Base-by-base conservation (phyloP, 2,797 vertebrate species). In the Darevskia nairensis region DNA sequence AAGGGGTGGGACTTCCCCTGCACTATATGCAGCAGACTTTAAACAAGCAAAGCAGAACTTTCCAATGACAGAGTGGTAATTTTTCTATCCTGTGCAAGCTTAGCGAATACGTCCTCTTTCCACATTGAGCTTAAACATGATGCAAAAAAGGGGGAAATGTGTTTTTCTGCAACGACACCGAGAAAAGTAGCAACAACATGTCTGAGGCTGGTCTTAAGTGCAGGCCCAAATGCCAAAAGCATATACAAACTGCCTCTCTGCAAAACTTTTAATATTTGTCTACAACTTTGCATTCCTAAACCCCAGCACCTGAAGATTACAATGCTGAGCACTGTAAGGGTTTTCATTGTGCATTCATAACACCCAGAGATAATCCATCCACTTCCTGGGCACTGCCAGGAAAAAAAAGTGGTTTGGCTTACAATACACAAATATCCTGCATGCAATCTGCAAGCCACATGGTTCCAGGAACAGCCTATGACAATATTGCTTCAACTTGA, bases 181-280 rank as follows among this genome's bases (percentile, higher is more conserved):
- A 93, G 89, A 95, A 95, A 94, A 92, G 95, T 85, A 94, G 93
- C 86, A 95, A 93, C 94, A 94, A 93, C 93, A 92, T 90, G 86
- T 92, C 91, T 93, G 92, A 95, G 92, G 91, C 93, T 94, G 92
- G 91, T 92, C 91, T 88, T 94, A 93, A 90, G 87, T 90, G 86
- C 91, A 92, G 94, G 93, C 91, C 90, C 85, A 93, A 90, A 89
- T 79, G 90, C 94, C 91, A 94, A 89, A 84, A 89, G 89, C 78
- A 81, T 74, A 91, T 93, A 93, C 91, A 92, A 93, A 94, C 92
- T 11, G 90, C 91, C 90, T 94, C 82, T 90, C 77, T 85, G 72
- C 88, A 91, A 61, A 90, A 93, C 84, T 92, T 94, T 76, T 90
- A 25, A 55, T 80, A 92, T 80, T 95, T 89, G 84, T 86, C 86